Percentiles rank a stretch among this genome's conserved stretches.
Evolutionary conservation across 2,797 vertebrate species (phyloP).

Genomic region (Microtus californicus): DNA sequence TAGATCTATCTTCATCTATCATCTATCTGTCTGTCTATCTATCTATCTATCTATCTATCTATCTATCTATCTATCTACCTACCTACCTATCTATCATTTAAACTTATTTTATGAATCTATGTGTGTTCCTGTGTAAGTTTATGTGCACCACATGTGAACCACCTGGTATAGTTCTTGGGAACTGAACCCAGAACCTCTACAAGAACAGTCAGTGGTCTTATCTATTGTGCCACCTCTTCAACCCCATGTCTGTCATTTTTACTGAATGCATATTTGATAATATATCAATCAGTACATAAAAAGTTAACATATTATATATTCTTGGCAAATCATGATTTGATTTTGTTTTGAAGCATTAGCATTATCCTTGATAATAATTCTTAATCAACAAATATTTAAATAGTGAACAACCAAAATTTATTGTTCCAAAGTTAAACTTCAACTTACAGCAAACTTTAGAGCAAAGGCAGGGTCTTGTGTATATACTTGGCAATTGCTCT

Average conservation of each 20-base stretch:
- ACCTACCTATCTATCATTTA: not conserved
- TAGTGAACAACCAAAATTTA: not conserved
- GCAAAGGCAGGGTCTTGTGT: not conserved
- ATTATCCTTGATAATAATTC: not conserved
- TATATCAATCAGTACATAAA: not conserved
- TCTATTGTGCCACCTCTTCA: not conserved
- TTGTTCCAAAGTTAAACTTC: not conserved
- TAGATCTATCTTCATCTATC: not conserved
- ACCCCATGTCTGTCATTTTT: slow-evolving; percentile 11
- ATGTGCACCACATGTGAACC: not conserved
- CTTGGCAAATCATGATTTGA: not conserved
- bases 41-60: not conserved
- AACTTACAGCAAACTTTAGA: not conserved
- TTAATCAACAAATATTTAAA: not conserved
- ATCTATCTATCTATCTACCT: too few species aligned
- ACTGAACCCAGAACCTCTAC: not conserved
- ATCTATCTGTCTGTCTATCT: not conserved
- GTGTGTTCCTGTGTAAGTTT: not conserved
- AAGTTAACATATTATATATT: not conserved
- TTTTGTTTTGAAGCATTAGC: not conserved
- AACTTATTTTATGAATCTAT: not conserved
- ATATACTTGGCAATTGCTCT: not conserved
- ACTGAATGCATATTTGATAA: not conserved
- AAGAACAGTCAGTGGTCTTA: not conserved
- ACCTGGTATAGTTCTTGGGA: not conserved